A percentile compares a stretch with the other conserved stretches of the same genome.
Conservation (phyloP, 2,113 vertebrate species). For the Scartelaos histophorus region DNA sequence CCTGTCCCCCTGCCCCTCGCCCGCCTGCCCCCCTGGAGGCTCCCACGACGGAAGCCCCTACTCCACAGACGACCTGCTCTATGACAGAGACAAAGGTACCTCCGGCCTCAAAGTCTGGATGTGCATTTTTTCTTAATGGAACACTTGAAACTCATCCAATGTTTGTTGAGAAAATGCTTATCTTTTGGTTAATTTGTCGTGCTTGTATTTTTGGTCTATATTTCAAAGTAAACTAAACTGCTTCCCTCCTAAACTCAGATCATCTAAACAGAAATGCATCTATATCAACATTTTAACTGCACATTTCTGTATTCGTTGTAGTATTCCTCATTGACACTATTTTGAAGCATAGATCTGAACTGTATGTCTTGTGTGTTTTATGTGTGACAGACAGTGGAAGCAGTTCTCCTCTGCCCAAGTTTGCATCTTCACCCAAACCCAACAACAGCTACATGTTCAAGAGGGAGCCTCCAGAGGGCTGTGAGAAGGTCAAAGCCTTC, state of each 20-base stretch:
- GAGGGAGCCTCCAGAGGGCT: slow-evolving; percentile 98
- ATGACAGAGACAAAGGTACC: slow-evolving; percentile 95
- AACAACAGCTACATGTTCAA: slow-evolving; percentile 99
- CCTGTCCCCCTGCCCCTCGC: slow-evolving; percentile 88
- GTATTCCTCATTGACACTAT: no score
- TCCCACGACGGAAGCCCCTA: slow-evolving; percentile 96
- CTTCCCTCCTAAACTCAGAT: no score
- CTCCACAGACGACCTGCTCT: slow-evolving; percentile 91
- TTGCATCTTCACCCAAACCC: slow-evolving; percentile 98
- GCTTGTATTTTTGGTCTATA: no score
- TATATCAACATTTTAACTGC: no score
- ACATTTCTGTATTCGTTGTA: no score
- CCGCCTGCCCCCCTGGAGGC: slow-evolving; percentile 87
- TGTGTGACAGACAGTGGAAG: slow-evolving; percentile 90
- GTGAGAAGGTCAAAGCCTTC: slow-evolving; percentile 99
- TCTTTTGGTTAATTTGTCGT: no score
- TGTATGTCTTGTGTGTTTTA: slow-evolving; percentile 52
- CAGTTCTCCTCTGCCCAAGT: slow-evolving; percentile 98
- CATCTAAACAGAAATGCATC: no score
- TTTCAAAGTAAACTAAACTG: no score
- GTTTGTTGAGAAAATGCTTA: no score
- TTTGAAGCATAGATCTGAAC: neutral
- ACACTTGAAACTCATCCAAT: no score
- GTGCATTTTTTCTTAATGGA: neutral
- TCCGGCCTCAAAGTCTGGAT: neutral